phyloP scores from a whole-genome alignment of 2,797 vertebrate species.

The Ctenosaura bakeri region DNA sequence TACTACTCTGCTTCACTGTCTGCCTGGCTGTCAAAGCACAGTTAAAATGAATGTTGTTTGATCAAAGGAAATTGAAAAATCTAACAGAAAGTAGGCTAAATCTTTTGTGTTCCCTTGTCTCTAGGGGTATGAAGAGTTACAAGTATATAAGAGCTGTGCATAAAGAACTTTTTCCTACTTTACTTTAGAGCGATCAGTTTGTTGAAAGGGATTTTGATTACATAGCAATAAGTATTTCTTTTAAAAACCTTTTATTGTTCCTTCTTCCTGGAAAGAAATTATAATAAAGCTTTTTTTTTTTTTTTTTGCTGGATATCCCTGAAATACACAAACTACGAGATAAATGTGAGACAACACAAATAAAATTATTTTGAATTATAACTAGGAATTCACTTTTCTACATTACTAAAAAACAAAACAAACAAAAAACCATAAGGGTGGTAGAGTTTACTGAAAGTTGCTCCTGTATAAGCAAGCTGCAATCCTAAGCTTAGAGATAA shows the following conservation, averaged over 20 bases:
- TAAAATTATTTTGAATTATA: neutral
- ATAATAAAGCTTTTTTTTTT: no score
- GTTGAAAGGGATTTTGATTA: conserved; percentile 54
- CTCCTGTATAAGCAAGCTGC: no score
- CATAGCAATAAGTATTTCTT: conserved; percentile 48
- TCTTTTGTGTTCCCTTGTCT: neutral
- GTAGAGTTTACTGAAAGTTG: neutral
- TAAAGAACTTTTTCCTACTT: conserved; percentile 28
- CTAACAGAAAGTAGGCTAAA: conserved; percentile 34
- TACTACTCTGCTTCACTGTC: neutral
- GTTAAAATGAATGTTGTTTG: neutral
- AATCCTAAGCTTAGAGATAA: neutral
- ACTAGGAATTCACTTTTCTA: neutral
- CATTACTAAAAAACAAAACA: neutral
- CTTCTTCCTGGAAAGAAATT: no score
- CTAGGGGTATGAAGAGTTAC: neutral
- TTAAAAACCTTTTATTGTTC: no score
- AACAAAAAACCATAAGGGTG: neutral
- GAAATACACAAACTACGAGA: neutral
- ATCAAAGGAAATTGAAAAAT: conserved; percentile 24
- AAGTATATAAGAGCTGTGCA: conserved; percentile 10
- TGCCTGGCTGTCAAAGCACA: neutral
- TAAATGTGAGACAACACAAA: neutral
- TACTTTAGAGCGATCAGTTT: conserved; percentile 14
- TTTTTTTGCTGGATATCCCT: neutral